A percentile compares a stretch with the other conserved stretches of the same genome.
phyloP scores from a whole-genome alignment of 2,113 vertebrate species.

The Hydrochoerus hydrochaeris region DNA sequence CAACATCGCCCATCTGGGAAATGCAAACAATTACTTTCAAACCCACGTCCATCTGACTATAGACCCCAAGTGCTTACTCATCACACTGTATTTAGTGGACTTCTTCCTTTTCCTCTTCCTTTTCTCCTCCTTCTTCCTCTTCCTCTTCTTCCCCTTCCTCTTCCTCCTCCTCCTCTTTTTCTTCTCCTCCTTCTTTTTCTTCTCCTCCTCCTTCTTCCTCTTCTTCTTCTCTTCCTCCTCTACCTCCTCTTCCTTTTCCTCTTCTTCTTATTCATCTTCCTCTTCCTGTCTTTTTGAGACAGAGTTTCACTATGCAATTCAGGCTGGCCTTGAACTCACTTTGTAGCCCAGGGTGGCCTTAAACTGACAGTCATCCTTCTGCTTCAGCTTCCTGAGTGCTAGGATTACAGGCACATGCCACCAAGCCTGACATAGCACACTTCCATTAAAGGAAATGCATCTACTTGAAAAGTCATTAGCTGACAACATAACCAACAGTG shows the following conservation, averaged over 20 bases:
- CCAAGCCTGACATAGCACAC: neutral
- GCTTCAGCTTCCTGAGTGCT: neutral
- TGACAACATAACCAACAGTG: neutral
- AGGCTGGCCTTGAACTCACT: neutral
- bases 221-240: too few relatives aligned
- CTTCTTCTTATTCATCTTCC: neutral
- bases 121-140: too few relatives aligned
- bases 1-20: neutral
- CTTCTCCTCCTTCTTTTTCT: too few relatives aligned
- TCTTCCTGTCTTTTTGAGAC: neutral
- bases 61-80: neutral
- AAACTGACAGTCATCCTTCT: neutral
- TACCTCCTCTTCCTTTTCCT: too few relatives aligned
- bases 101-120: neutral
- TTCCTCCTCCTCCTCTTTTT: neutral
- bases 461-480: conserved; percentile 15
- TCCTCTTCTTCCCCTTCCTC: too few relatives aligned
- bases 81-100: neutral
- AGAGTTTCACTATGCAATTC: neutral
- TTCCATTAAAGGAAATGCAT: neutral
- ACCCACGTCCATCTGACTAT: neutral
- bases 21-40: conserved; percentile 23
- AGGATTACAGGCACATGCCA: neutral
- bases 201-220: too few relatives aligned
- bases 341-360: neutral